Evolutionary conservation across 1,140 invertebrate genomes (phyloP).

Genomic region (Bilobella aurantiaca): DNA sequence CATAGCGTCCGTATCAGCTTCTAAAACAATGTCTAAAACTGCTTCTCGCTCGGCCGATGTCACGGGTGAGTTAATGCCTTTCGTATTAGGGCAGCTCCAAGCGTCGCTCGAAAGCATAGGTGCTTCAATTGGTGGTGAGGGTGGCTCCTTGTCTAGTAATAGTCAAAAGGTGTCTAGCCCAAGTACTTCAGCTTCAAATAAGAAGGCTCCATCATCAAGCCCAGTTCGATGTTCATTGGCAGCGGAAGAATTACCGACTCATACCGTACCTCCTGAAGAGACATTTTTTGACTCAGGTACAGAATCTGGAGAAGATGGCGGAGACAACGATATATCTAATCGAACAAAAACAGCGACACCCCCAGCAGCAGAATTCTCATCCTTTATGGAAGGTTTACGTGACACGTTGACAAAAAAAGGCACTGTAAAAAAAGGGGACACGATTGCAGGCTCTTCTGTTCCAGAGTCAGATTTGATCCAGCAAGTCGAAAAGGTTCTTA

Average conservation of each 20-base stretch:
- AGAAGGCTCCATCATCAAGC: no score
- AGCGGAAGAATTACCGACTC: no score
- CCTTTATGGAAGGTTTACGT: conserved; percentile 38
- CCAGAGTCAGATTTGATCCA: conserved; percentile 47
- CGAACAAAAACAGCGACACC: background rate
- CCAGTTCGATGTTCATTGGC: no score
- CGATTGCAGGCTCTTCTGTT: no score
- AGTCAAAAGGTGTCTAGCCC: background rate
- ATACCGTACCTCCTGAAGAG: no score
- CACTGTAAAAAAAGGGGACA: no score
- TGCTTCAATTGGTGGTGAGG: conserved; percentile 19
- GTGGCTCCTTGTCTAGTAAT: conserved; percentile 15
- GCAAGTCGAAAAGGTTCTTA: conserved; percentile 66
- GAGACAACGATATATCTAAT: conserved; percentile 13
- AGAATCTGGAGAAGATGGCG: conserved; percentile 54
- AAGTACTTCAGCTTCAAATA: no score
- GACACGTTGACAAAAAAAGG: conserved; percentile 30
- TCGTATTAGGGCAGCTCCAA: conserved; percentile 49
- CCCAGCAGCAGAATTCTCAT: conserved; percentile 32
- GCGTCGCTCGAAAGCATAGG: conserved; percentile 32
- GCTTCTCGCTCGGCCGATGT: conserved; percentile 28
- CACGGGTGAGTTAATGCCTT: conserved; percentile 49
- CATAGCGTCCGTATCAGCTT: background rate
- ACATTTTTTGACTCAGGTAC: conserved; percentile 50
- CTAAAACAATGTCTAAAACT: background rate